Evolutionary conservation across 2,888 invertebrate species (phyloP), one percentile per base, ranked within the genome.

Genomic region (Lamellibrachia columna): DNA sequence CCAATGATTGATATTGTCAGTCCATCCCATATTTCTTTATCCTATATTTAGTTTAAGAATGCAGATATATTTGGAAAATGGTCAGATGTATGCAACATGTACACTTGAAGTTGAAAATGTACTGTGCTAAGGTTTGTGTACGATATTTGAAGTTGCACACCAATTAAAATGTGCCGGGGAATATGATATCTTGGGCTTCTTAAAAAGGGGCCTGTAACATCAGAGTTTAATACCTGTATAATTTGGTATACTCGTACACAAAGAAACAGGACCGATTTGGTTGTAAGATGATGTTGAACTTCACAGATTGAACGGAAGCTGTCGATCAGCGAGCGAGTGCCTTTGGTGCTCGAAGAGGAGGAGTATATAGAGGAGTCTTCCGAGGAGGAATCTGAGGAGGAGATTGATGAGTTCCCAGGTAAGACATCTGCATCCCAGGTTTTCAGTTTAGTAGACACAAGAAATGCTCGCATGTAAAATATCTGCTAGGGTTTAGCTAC

Each of bases 271-370:
- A 2, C 8, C 40, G 3, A 28, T 8, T 91, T 3, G 7, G 11
- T 55, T 52, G n/a, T 90, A n/a, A 53, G 60, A 53, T 52, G 28
- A 53, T 15, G 3, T 90, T 40, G 52, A 52, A n/a, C 7, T 2
- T n/a, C 11, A 15, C 75, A 93, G 93, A 90, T 93, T 75, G 91
- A 90, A 22, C 92, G 91, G 28, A 53, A 93, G n/a, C 90, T 93
- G 90, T 58, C 53, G 28, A 91, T 93, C 53, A 93, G 92, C 28
- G 53, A 53, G 55, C 91, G 93, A n/a, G 28, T 93, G 52, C 93
- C 93, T 2, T 90, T 93, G 11, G 92, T 93, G 7, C 52, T 91
- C 53, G 93, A 93, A 28, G 93, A 93, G 58, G 93, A 93, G 91
- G 93, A 92, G 52, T 93, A 93, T 53, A 93, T 92, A 2, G 91